Evolutionary conservation across 1,140 invertebrate species (phyloP), one percentile per base, ranked within the genome.

Genomic region (Campodea augens): DNA sequence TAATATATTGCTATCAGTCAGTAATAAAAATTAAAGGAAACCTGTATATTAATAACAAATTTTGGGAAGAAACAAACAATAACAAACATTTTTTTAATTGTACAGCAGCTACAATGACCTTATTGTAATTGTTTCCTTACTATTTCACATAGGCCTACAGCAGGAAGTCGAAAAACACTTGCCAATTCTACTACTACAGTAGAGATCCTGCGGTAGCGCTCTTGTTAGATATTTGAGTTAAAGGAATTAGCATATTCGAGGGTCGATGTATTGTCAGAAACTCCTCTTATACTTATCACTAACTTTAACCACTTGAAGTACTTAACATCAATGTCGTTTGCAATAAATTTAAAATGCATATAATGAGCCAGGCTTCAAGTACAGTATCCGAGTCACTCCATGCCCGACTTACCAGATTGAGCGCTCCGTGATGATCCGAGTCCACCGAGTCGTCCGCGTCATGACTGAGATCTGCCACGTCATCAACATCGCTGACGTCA

Each of bases 361-460:
- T 18, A 12, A 7, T 27, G n/a, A 24, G 41, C n/a, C 12, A 3
- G 38, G 25, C 4, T n/a, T 18, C 13, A 13, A n/a, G n/a, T n/a
- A n/a, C n/a, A n/a, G n/a, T n/a, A n/a, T n/a, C n/a, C n/a, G n/a
- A n/a, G n/a, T n/a, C n/a, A n/a, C n/a, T n/a, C n/a, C n/a, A n/a
- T n/a, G n/a, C n/a, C n/a, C n/a, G 32, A 59, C 56, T 61, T 46
- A 71, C 69, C 60, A 72, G 53, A 49, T 72, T 71, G 19, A 72
- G 64, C 10, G 69, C 68, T 44, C 51, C 55, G 48, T 65, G 66
- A 51, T 65, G 60, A 44, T 72, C 69, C 7, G 69, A 70, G 43
- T 70, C 67, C 55, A 69, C 63, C 45, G 68, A 71, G n/a, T n/a
- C n/a, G 50, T 72, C 69, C 39, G 64, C 67, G 46, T 70, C 67